Evolutionary conservation across 2,888 invertebrate genomes (phyloP).

Genomic region (Lasioglossum vierecki): DNA sequence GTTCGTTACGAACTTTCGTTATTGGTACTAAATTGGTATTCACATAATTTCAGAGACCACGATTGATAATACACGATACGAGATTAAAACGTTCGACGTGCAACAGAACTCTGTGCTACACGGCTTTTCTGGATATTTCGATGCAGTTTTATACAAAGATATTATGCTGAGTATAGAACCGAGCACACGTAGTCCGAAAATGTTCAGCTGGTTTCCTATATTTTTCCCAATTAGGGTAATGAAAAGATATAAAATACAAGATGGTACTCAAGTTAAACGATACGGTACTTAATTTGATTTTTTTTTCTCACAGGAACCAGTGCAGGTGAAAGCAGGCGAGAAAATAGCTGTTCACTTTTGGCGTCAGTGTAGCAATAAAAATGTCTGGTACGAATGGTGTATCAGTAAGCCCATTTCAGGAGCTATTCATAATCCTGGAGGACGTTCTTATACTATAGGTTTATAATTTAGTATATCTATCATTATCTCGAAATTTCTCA

Average conservation of each 20-base stretch:
- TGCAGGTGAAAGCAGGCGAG: slow-evolving; percentile 89
- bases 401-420: slow-evolving; percentile 87
- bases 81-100: slow-evolving; percentile 88
- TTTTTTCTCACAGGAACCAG: slow-evolving; percentile 86
- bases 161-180: slow-evolving; percentile 96
- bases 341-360: slow-evolving; percentile 93
- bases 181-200: slow-evolving; percentile 93
- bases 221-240: slow-evolving; percentile 94
- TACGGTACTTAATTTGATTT: slow-evolving; percentile 3
- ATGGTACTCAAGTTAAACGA: neutral
- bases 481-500: slow-evolving; percentile 16
- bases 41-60: slow-evolving; percentile 78
- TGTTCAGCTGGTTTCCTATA: slow-evolving; percentile 99
- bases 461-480: slow-evolving; percentile 80
- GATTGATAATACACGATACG: slow-evolving; percentile 91
- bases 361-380: slow-evolving; percentile 91
- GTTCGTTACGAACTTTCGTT: neutral
- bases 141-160: slow-evolving; percentile 93
- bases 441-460: slow-evolving; percentile 90
- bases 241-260: slow-evolving; percentile 28
- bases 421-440: slow-evolving; percentile 89
- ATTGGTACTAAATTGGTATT: slow-evolving; percentile 8
- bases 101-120: slow-evolving; percentile 92
- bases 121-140: slow-evolving; percentile 98
- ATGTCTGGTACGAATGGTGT: slow-evolving; percentile 99